Conservation (phyloP, 2,113 vertebrate species). For the Oenanthe oenanthe region DNA sequence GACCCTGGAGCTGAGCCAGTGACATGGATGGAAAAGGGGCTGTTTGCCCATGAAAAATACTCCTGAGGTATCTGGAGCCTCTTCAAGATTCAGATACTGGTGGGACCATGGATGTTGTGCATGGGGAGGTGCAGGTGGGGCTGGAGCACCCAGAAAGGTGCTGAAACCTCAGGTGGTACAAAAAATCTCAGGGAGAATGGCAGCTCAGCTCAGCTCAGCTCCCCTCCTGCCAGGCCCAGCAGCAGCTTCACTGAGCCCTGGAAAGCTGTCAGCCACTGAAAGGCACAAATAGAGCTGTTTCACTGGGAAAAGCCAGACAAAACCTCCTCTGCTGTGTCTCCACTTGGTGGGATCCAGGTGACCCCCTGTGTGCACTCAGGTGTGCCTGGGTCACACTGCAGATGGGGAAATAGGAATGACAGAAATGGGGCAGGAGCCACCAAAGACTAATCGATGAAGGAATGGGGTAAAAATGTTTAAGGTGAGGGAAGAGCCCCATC, state of each 20-base stretch:
- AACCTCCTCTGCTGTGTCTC: neutral
- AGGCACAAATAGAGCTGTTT: neutral
- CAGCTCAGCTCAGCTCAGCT: neutral
- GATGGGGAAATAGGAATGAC: neutral
- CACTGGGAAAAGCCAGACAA: neutral
- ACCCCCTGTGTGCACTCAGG: accelerated
- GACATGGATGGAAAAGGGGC: neutral
- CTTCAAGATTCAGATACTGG: neutral
- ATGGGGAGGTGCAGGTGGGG: neutral
- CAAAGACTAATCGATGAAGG: neutral
- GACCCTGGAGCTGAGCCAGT: neutral
- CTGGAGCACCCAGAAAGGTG: neutral
- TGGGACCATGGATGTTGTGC: neutral
- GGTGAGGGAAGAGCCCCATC: neutral
- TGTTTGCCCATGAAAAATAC: neutral
- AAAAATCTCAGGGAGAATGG: neutral
- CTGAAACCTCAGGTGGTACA: neutral
- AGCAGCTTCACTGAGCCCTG: neutral
- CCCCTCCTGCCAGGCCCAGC: neutral
- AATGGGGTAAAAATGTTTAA: neutral
- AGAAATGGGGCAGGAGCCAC: neutral
- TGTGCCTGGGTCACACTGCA: accelerated
- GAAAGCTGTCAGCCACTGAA: neutral
- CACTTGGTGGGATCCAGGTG: neutral
- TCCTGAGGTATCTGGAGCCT: neutral